Conservation (phyloP, 2,113 vertebrate genomes). For the Zosterops pallidus region DNA sequence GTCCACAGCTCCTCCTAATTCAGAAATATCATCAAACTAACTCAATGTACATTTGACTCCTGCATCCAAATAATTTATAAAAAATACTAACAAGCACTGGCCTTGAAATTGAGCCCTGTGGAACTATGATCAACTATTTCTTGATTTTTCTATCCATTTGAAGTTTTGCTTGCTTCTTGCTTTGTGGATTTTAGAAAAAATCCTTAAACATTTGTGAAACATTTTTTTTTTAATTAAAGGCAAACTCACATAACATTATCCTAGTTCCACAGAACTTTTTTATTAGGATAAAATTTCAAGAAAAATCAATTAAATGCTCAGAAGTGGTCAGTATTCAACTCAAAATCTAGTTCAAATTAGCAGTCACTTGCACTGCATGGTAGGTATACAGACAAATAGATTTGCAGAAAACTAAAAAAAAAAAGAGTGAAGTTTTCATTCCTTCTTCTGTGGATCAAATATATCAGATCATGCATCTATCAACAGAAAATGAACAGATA, state of each 20-base stretch:
- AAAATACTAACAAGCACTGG: neutral
- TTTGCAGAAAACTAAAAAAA: neutral
- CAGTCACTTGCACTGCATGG: neutral
- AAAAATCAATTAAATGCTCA: neutral
- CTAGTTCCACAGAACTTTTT: neutral
- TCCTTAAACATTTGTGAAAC: neutral
- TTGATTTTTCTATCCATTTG: neutral
- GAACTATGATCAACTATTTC: neutral
- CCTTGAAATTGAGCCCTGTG: neutral
- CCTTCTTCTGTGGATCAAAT: neutral
- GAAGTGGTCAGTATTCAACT: neutral
- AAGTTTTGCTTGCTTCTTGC: neutral
- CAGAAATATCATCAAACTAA: neutral
- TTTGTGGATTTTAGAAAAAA: neutral
- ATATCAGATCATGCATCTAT: neutral
- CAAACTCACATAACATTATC: neutral
- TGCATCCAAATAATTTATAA: neutral
- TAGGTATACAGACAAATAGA: neutral
- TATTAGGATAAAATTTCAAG: neutral
- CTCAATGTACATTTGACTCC: neutral
- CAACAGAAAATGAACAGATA: neutral
- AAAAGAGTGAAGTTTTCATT: neutral
- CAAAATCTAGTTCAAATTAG: neutral
- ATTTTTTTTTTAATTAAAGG: neutral
- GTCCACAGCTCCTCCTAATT: neutral